Evolutionary conservation across 1,140 invertebrate genomes (phyloP).

Genomic region (Sarcophaga peregrina): DNA sequence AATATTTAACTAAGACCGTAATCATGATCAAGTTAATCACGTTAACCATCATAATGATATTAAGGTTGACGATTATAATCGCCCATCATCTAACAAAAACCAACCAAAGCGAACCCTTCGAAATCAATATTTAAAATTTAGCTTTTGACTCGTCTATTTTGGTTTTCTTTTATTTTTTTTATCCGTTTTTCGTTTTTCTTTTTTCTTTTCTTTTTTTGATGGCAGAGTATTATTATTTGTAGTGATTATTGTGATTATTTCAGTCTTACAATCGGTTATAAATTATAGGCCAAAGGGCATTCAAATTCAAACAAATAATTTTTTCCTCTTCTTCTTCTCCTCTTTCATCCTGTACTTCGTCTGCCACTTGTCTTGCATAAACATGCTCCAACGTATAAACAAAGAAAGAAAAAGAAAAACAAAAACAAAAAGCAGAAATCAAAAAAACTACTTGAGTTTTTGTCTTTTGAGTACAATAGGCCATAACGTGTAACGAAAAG

Average conservation of each 20-base stretch:
- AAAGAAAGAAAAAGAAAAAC: too few species aligned
- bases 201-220: background rate
- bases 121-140: background rate
- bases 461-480: background rate
- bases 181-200: background rate
- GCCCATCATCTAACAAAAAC: background rate
- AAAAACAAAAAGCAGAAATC: too few species aligned
- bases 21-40: conserved; percentile 6
- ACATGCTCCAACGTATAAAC: background rate
- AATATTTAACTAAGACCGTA: background rate
- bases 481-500: background rate
- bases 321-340: background rate
- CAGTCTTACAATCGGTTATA: conserved; percentile 19
- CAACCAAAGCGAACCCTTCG: background rate
- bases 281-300: conserved; percentile 21
- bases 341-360: too few species aligned
- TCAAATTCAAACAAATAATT: conserved; percentile 15
- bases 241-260: conserved; percentile 6
- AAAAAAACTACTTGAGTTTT: background rate
- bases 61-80: background rate
- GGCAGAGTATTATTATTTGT: background rate
- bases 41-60: background rate
- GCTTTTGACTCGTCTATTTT: background rate
- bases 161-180: background rate
- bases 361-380: background rate